Conservation (phyloP, 2,113 vertebrate species). For the Amphiprion percula region DNA sequence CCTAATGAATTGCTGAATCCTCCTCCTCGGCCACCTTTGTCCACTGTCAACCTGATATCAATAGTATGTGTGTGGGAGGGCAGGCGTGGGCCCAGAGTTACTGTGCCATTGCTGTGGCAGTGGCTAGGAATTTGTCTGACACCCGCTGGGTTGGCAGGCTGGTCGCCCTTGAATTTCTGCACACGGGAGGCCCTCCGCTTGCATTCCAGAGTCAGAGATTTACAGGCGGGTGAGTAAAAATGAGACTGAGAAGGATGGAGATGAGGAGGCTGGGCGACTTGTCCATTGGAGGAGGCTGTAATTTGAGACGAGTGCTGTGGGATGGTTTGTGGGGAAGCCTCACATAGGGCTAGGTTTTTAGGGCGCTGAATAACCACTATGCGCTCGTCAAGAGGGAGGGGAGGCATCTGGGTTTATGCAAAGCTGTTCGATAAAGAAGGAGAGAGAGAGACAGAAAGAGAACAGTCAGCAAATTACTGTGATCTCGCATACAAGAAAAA, state of each 20-base stretch:
- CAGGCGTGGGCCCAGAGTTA: conserved; percentile 81
- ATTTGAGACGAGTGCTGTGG: conserved; percentile 77
- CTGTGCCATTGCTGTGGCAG: conserved; percentile 84
- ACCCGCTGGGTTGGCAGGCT: conserved; percentile 52
- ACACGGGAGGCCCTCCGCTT: conserved; percentile 75
- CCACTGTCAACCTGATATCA: conserved; percentile 83
- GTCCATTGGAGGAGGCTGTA: conserved; percentile 69
- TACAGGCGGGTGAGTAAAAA: conserved; percentile 73
- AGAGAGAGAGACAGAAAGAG: conserved; percentile 52
- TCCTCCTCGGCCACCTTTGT: conserved; percentile 73
- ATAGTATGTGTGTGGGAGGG: conserved; percentile 85
- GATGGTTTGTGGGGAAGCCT: conserved; percentile 80
- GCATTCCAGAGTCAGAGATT: conserved; percentile 83
- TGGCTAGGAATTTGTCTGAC: conserved; percentile 74
- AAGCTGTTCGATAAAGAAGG: conserved; percentile 69
- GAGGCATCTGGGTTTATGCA: conserved; percentile 89
- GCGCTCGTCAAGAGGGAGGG: conserved; percentile 90
- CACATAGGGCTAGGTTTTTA: conserved; percentile 81
- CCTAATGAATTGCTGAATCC: conserved; percentile 75
- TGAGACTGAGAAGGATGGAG: conserved; percentile 69
- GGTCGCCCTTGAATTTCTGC: conserved; percentile 76
- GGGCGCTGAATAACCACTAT: conserved; percentile 88
- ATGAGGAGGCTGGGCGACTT: conserved; percentile 62
- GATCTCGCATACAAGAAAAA: conserved; percentile 29
- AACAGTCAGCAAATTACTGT: conserved; percentile 31